phyloP scores from a whole-genome alignment of 2,113 vertebrate genomes.

The Solenodon paradoxus region DNA sequence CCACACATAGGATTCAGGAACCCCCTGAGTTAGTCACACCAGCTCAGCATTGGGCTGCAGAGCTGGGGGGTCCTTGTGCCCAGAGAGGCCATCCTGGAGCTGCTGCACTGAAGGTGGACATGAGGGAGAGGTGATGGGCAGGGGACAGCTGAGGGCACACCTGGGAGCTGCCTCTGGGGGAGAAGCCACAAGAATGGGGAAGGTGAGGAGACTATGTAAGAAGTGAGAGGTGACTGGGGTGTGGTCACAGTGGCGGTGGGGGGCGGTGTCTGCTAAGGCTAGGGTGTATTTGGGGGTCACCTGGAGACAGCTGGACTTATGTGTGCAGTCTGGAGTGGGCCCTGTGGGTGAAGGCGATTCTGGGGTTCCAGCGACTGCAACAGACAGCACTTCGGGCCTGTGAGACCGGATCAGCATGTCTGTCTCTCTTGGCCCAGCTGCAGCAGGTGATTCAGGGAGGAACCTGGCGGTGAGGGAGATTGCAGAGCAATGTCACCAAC shows the following conservation, averaged over 20 bases:
- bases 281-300: neutral
- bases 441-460: neutral
- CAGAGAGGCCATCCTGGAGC: neutral
- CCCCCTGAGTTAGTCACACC: neutral
- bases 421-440: neutral
- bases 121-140: neutral
- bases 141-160: neutral
- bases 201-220: neutral
- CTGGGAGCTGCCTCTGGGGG: neutral
- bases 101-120: neutral
- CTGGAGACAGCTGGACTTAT: neutral
- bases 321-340: neutral
- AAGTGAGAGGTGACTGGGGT: too few relatives aligned
- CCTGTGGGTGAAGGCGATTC: too few relatives aligned
- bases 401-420: fast-evolving
- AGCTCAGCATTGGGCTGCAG: neutral
- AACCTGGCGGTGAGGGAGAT: too few relatives aligned
- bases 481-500: neutral
- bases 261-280: neutral
- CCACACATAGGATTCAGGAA: neutral
- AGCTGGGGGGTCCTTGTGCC: neutral
- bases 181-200: neutral
- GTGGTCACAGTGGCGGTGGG: too few relatives aligned
- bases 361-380: neutral
- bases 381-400: neutral